phyloP scores from a whole-genome alignment of 1,140 invertebrate species.

The Phthorimaea operculella region DNA sequence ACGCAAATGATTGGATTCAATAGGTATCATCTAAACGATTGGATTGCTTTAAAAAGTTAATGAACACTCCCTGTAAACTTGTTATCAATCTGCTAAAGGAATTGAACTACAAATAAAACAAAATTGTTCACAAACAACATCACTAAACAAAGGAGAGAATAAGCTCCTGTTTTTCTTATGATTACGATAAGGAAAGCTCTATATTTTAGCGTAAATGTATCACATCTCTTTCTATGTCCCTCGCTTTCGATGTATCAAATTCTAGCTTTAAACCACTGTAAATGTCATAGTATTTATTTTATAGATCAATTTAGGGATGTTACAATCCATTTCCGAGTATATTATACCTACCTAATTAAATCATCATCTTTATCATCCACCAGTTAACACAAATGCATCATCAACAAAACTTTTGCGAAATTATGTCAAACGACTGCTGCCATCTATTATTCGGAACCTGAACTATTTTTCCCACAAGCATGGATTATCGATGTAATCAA shows the following conservation, averaged over 20 bases:
- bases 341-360: too few relatives aligned
- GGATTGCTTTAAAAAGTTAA: too few relatives aligned
- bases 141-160: conserved; percentile 11
- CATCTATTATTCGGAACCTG: not conserved
- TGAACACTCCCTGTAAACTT: too few relatives aligned
- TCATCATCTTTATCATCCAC: not conserved
- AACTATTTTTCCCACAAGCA: not conserved
- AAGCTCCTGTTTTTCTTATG: conserved; percentile 53
- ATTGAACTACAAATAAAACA: conserved; percentile 2
- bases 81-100: too few relatives aligned
- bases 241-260: not conserved
- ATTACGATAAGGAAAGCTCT: conserved; percentile 61
- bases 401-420: not conserved
- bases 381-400: not conserved
- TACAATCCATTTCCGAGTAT: not conserved
- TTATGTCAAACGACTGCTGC: not conserved
- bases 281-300: not conserved
- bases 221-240: conserved; percentile 1
- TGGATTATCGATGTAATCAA: too few relatives aligned
- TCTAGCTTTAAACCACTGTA: not conserved
- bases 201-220: conserved; percentile 59
- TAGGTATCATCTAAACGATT: too few relatives aligned
- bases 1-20: not conserved
- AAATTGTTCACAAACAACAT: conserved; percentile 36
- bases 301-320: not conserved